These are phyloP conservation scores for Heliconius congener DNA, from an alignment of 1,140 invertebrate genomes.

Conservation along the genomic window DNA sequence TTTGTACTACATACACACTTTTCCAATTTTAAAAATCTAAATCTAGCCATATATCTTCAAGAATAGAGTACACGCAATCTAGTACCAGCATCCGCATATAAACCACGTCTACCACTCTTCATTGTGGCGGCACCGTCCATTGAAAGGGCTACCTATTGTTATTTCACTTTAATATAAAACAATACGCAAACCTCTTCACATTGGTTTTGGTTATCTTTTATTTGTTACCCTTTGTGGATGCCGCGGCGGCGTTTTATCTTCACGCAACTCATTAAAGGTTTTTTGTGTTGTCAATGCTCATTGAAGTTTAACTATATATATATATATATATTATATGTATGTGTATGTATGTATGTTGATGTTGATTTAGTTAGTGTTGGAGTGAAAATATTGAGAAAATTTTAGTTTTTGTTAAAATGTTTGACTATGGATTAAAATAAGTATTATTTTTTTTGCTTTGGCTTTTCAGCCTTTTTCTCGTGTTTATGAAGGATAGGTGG, in stretches of 20 bases:
- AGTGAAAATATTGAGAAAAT: too few relatives aligned
- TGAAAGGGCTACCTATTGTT: slow-evolving; percentile 81
- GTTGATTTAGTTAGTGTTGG: background rate
- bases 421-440: too few relatives aligned
- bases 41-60: background rate
- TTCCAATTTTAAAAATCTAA: too few relatives aligned
- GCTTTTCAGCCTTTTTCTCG: too few relatives aligned
- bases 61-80: background rate
- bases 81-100: slow-evolving; percentile 48
- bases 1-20: too few relatives aligned
- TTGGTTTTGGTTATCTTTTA: slow-evolving; percentile 64
- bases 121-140: slow-evolving; percentile 77
- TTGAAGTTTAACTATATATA: slow-evolving; percentile 41
- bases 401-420: too few relatives aligned
- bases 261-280: slow-evolving; percentile 70
- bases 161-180: slow-evolving; percentile 80
- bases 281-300: slow-evolving; percentile 67
- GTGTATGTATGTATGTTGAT: background rate
- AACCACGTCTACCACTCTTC: slow-evolving; percentile 49
- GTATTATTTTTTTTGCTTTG: too few relatives aligned
- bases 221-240: slow-evolving; percentile 70
- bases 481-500: too few relatives aligned
- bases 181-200: slow-evolving; percentile 76
- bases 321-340: background rate
- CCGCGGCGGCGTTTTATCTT: slow-evolving; percentile 70